Conservation (phyloP, 2,113 vertebrate species). For the Paradoxurus hermaphroditus region DNA sequence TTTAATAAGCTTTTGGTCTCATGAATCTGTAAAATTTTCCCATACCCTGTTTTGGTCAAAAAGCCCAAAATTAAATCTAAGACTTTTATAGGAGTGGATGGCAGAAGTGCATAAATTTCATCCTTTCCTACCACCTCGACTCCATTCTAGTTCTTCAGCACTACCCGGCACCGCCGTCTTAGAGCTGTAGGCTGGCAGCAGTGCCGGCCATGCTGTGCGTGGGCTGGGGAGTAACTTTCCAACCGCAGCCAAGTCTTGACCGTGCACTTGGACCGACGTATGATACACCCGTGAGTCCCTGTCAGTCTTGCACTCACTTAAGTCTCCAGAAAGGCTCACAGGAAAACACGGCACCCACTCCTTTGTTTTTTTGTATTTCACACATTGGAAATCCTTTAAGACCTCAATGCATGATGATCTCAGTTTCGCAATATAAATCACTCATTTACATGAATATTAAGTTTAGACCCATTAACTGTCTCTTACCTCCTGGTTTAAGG, state of each 20-base stretch:
- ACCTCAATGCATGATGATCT: not conserved
- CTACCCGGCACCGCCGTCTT: not conserved
- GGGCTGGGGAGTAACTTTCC: not conserved
- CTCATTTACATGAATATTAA: not conserved
- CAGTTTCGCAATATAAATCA: slow-evolving; percentile 25
- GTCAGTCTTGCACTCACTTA: not conserved
- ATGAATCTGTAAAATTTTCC: slow-evolving; percentile 39
- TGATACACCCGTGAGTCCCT: not conserved
- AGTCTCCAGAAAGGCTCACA: slow-evolving; percentile 22
- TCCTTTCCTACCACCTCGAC: not conserved
- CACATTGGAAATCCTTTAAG: not conserved
- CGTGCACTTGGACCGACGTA: not conserved
- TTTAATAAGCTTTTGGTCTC: slow-evolving; percentile 19
- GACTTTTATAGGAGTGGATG: not conserved
- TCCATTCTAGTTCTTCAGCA: not conserved
- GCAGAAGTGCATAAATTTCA: not conserved
- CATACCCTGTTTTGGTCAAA: slow-evolving; percentile 9
- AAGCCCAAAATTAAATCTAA: slow-evolving; percentile 14
- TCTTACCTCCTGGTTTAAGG: slow-evolving; percentile 16
- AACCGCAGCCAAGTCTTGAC: not conserved
- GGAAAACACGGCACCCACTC: not conserved
- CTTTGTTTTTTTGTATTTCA: not conserved
- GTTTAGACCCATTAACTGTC: not conserved
- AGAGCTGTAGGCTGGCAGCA: not conserved
- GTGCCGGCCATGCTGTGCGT: not conserved